These are phyloP conservation scores for Hyla sarda DNA, from an alignment of 2,113 vertebrate species.

Conservation along the genomic window DNA sequence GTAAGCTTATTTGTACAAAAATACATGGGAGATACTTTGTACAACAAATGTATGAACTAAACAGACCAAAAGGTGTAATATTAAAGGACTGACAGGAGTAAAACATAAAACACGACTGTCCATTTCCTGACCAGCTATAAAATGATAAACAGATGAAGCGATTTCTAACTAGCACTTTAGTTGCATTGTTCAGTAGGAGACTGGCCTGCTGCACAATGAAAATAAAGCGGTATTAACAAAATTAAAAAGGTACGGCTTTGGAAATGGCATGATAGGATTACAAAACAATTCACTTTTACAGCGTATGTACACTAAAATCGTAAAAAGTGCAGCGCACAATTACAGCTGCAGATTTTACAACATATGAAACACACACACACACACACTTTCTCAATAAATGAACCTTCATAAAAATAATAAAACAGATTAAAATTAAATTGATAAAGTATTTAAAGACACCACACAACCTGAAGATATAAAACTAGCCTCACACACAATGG, in stretches of 20 bases:
- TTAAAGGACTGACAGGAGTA: neutral
- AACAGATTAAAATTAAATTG: slow-evolving; percentile 28
- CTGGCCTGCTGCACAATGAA: neutral
- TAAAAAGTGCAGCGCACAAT: slow-evolving; percentile 37
- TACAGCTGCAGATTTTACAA: slow-evolving; percentile 10
- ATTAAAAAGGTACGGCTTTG: neutral
- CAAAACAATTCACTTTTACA: slow-evolving; percentile 41
- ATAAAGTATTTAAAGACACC: slow-evolving; percentile 20
- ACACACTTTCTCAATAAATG: slow-evolving; percentile 28
- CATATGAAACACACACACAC: neutral
- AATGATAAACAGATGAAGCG: slow-evolving; percentile 18
- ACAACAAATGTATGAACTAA: slow-evolving; percentile 45
- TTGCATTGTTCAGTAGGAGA: too few relatives aligned
- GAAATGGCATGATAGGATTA: slow-evolving; percentile 3
- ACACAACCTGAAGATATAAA: slow-evolving; percentile 4
- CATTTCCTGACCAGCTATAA: slow-evolving; percentile 2
- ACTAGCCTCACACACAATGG: neutral
- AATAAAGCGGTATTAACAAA: slow-evolving; percentile 4
- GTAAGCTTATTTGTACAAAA: slow-evolving; percentile 51
- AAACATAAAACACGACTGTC: slow-evolving; percentile 3
- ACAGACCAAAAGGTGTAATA: neutral
- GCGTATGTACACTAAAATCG: slow-evolving; percentile 28
- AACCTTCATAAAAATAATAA: slow-evolving; percentile 42
- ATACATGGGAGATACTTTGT: slow-evolving; percentile 48
- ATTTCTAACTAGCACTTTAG: neutral